Evolutionary conservation across 2,797 vertebrate genomes (phyloP), one percentile per base, ranked within the genome.

Genomic region (Coracias cyanogaster): DNA sequence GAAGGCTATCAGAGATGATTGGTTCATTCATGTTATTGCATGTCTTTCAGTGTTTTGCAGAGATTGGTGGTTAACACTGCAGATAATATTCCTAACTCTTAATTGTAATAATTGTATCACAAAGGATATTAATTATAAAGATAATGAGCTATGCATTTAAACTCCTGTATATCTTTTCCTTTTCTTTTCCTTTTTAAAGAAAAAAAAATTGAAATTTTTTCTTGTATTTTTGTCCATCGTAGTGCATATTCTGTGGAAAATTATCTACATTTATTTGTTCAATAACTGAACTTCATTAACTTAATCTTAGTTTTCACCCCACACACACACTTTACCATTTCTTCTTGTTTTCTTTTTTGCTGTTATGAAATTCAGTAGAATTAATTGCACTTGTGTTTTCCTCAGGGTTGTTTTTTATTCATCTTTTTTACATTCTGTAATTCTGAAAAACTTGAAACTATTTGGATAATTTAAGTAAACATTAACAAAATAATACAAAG

Each of bases 21-120:
- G 58, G 12, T 33, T 17, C 33, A 5, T 54, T 78, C 58, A 24
- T 37, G n/a, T 37, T 62, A 22, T 21, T 77, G 26, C 7, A 9
- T 28, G 12, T 76, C 41, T 86, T 86, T 58, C 48, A 46, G 37
- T 72, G 43, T 91, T 91, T 94, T 91, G 61, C 26, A 46, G 69
- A 77, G 31, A 9, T 60, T 87, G n/a, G 2, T 91, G n/a, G 17
- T 77, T 91, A 55, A 35, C n/a, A 22, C 33, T n/a, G 5, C 39
- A 51, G 18, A 21, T 74, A 54, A 65, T 65, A 7, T 33, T 41
- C 31, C 71, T 64, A 64, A 64, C 8, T 35, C 33, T 89, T 65
- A 72, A 78, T 54, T 49, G 18, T 55, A 79, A 39, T 26, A 41
- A 25, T 78, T 71, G 2, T 61, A 4, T 83, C 43, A 52, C 5